Evolutionary conservation across 2,888 invertebrate species (phyloP), one percentile per base, ranked within the genome.

Genomic region (Drosophila phalerata): DNA sequence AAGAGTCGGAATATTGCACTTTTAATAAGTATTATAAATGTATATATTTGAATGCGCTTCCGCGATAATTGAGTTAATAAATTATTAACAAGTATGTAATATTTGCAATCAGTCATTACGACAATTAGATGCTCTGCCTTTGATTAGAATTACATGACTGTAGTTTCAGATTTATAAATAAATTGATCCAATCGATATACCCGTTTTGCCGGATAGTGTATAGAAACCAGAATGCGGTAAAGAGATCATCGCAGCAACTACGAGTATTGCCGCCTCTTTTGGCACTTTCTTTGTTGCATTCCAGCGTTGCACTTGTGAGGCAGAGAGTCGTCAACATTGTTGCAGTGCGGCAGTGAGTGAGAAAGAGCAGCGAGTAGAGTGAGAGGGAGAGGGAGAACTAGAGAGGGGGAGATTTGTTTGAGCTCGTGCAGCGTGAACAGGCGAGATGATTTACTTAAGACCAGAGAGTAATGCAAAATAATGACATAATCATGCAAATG

Each of bases 11-110:
- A 42, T 40, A 67, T 64, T 79, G 77, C 85, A 84, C 63, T 76
- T 75, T 49, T 62, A 76, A 80, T 73, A 61, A 69, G 81, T 68
- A 68, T 15, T 15, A 19, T 32, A 5, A 25, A 28, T 52, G 11
- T 30, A 15, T 75, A 73, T 67, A 76, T 74, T 81, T 81, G 63
- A 79, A 76, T 88, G 73, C 67, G 70, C 73, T 85, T 85, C 81
- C 79, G 81, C 67, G 81, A 74, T 85, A 86, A 88, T 86, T 86
- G 85, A 84, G 70, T 84, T 84, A 75, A 85, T 88, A 79, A 88
- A 71, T 88, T 77, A 84, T 69, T 73, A 74, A 75, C 73, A 71
- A 64, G 19, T 9, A 13, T 19, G 19, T 1, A 17, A 13, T 19
- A 19, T 34, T 32, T 11, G 11, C 5, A 22, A 30, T 56, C 22